Percentiles rank a stretch among this genome's conserved stretches.
phyloP scores from a whole-genome alignment of 2,888 invertebrate genomes.

The Lepas anatifera region DNA sequence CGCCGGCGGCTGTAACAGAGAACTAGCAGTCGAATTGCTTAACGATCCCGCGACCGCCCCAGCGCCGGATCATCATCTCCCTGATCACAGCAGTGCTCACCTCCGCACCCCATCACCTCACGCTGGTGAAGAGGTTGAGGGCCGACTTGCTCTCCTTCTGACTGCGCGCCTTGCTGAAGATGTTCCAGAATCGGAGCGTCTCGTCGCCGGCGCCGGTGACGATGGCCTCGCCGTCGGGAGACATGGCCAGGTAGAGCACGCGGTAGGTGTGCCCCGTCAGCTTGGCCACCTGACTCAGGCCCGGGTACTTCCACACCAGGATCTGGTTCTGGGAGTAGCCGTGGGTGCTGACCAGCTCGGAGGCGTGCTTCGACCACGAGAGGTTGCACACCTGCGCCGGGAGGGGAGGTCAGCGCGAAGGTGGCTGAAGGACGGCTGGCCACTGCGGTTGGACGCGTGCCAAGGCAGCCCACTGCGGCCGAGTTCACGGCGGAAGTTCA shows the following conservation, averaged over 20 bases:
- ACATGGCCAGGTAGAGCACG: conserved; percentile 89
- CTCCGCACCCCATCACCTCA: neutral
- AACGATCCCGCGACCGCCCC: too few relatives aligned
- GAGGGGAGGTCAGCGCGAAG: neutral
- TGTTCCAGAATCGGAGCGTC: conserved; percentile 96
- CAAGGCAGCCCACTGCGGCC: too few relatives aligned
- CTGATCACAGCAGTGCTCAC: too few relatives aligned
- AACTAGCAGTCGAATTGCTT: too few relatives aligned
- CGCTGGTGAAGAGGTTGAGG: conserved; percentile 66
- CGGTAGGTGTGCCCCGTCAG: conserved; percentile 92
- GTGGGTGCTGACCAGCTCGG: conserved; percentile 93
- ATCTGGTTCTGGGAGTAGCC: conserved; percentile 99
- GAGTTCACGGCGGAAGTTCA: too few relatives aligned
- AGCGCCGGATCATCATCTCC: too few relatives aligned
- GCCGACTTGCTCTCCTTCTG: conserved; percentile 85
- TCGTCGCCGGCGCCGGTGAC: conserved; percentile 99
- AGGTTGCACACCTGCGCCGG: conserved; percentile 63
- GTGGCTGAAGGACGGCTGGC: too few relatives aligned
- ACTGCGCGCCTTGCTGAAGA: conserved; percentile 92
- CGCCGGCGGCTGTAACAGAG: too few relatives aligned
- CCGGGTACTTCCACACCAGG: conserved; percentile 97
- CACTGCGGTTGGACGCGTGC: too few relatives aligned
- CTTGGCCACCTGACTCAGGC: conserved; percentile 90
- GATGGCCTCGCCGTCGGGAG: conserved; percentile 96
- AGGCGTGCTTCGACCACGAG: conserved; percentile 97